Percentiles rank a stretch among this genome's conserved stretches.
phyloP scores from a whole-genome alignment of 2,797 vertebrate genomes.

The Aplochiton taeniatus region DNA sequence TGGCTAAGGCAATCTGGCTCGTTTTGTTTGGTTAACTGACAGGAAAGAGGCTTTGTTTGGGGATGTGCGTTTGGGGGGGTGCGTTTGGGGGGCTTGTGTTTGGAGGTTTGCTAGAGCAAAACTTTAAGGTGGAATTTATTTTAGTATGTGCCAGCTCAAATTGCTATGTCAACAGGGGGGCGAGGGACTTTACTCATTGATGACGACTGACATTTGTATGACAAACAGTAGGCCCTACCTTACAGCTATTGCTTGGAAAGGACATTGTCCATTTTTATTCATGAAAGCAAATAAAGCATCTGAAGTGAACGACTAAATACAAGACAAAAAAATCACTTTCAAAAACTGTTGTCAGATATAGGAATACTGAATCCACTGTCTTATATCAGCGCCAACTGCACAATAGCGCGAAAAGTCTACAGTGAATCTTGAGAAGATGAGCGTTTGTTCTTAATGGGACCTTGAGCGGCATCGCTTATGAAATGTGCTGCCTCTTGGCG shows the following conservation, averaged over 20 bases:
- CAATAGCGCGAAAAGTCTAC: too few relatives aligned
- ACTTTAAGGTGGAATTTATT: neutral
- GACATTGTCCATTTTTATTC: too few relatives aligned
- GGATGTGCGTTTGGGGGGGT: neutral
- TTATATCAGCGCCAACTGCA: too few relatives aligned
- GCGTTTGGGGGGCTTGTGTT: neutral
- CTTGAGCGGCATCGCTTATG: neutral
- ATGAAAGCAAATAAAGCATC: too few relatives aligned
- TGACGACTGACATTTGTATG: constrained; percentile 22
- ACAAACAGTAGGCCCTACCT: neutral
- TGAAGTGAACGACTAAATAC: too few relatives aligned
- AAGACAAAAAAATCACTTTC: too few relatives aligned
- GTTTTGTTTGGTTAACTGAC: neutral
- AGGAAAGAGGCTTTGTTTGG: neutral
- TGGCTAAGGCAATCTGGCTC: neutral
- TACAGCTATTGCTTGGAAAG: too few relatives aligned
- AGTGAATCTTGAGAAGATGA: neutral
- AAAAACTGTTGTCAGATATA: too few relatives aligned
- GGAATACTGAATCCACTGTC: too few relatives aligned
- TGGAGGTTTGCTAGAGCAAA: neutral
- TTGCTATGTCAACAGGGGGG: too few relatives aligned
- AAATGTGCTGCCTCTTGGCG: constrained; percentile 13
- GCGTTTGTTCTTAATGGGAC: constrained; percentile 26
- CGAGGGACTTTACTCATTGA: neutral
- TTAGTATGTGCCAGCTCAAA: too few relatives aligned